phyloP scores from a whole-genome alignment of 2,113 vertebrate genomes.

The Poecile atricapillus region DNA sequence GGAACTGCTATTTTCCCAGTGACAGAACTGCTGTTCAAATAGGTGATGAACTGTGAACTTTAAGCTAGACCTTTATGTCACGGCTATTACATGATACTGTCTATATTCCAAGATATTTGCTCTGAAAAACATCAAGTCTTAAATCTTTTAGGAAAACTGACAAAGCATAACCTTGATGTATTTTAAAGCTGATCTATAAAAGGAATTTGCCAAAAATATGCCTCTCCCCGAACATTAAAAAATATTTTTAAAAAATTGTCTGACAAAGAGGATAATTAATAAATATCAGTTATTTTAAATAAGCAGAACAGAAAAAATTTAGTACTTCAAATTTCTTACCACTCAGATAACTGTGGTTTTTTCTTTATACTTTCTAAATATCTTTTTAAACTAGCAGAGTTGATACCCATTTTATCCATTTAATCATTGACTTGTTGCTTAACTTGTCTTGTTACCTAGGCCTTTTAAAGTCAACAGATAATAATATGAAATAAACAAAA shows the following conservation, averaged over 20 bases:
- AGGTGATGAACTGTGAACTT: background rate
- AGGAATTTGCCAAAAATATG: background rate
- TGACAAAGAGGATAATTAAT: background rate
- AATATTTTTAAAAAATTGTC: no score
- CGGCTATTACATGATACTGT: background rate
- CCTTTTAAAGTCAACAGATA: constrained; percentile 90
- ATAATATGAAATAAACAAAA: constrained; percentile 92
- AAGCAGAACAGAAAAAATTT: background rate
- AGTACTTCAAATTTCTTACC: background rate
- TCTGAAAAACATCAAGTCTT: background rate
- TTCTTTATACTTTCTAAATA: background rate
- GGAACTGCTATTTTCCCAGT: background rate
- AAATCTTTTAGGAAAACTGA: background rate
- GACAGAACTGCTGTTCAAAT: background rate
- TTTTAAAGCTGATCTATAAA: background rate
- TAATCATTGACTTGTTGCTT: constrained; percentile 88
- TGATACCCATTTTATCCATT: constrained; percentile 54
- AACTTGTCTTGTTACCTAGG: constrained; percentile 70
- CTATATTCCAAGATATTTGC: background rate
- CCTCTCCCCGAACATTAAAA: background rate
- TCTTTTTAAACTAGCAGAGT: background rate
- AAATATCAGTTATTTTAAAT: background rate
- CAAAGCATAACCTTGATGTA: background rate
- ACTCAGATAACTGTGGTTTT: background rate
- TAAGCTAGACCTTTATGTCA: background rate